Base-by-base conservation (phyloP, 2,888 invertebrate species). In the Cylindroiulus punctatus region DNA sequence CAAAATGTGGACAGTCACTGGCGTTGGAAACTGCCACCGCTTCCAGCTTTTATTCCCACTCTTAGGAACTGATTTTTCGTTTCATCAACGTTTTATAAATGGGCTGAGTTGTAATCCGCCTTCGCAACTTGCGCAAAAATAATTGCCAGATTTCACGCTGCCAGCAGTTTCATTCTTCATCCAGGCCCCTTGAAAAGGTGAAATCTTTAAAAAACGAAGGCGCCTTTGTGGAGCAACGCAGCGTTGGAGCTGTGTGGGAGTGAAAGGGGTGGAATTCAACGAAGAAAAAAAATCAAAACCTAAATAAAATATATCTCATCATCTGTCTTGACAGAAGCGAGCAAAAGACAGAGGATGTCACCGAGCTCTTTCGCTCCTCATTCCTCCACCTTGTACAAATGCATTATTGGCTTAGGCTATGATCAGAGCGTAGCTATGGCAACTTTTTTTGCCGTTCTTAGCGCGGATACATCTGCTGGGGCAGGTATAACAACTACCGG, bases 351-450 rank as follows among this genome's bases (percentile, higher is more conserved):
- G 52, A 52, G 52, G 52, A 52, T 52, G 52, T 52, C 52, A 52
- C n/a, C n/a, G n/a, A 52, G 52, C 52, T n/a, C 52, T 19, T 52
- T 52, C n/a, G 52, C 52, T n/a, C 52, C 52, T 52, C 52, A 52
- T 52, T 52, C n/a, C n/a, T 52, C 52, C 52, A 52, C 52, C 52
- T 52, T 52, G 52, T 52, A 52, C 52, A 52, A 52, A 52, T 52
- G n/a, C 52, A 52, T 52, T 52, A 52, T 52, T 52, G 52, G 52
- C 52, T 52, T n/a, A 52, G n/a, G 52, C 3, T 52, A n/a, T 52
- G 52, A n/a, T 52, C 52, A 52, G 52, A 52, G n/a, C n/a, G 52
- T 52, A 52, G n/a, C 52, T 14, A 52, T 52, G 52, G 52, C 52
- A 52, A 52, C 47, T 17, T 52, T 19, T 2, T 44, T 19, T 52